Evolutionary conservation across 2,113 vertebrate genomes (phyloP).

Genomic region (Calidris pugnax): DNA sequence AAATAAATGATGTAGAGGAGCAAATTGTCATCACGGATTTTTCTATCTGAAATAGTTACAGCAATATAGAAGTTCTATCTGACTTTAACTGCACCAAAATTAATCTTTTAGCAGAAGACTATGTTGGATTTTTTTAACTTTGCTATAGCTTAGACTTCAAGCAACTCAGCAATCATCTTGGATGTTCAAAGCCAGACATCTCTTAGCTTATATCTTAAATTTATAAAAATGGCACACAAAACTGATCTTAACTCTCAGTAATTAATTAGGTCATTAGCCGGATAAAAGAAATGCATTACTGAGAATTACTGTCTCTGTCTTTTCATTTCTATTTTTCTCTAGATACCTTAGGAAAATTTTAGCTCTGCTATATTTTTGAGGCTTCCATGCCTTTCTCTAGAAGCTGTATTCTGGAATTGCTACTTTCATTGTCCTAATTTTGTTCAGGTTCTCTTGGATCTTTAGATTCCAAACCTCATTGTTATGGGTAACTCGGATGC

Average conservation of each 20-base stretch:
- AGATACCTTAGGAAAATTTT: not conserved
- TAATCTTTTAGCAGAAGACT: not conserved
- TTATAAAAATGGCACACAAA: not conserved
- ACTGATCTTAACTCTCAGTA: not conserved
- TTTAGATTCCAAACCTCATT: not conserved
- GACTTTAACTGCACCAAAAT: not conserved
- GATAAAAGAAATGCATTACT: not conserved
- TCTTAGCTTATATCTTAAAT: not conserved
- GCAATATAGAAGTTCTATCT: not conserved
- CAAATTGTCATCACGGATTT: not conserved
- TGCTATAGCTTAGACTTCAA: rapidly evolving
- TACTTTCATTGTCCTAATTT: not conserved
- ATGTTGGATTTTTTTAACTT: not conserved
- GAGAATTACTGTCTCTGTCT: not conserved
- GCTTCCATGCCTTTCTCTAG: not conserved
- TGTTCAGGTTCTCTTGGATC: not conserved
- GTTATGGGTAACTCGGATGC: not conserved
- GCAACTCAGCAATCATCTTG: not conserved
- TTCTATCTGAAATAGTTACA: not conserved
- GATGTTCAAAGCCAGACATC: not conserved
- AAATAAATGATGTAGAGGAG: not conserved
- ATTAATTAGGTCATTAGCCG: not conserved
- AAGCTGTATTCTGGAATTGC: not conserved
- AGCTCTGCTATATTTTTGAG: not conserved
- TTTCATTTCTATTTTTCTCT: not conserved